Conservation (phyloP, 2,797 vertebrate genomes). For the Eidolon dupreanum region DNA sequence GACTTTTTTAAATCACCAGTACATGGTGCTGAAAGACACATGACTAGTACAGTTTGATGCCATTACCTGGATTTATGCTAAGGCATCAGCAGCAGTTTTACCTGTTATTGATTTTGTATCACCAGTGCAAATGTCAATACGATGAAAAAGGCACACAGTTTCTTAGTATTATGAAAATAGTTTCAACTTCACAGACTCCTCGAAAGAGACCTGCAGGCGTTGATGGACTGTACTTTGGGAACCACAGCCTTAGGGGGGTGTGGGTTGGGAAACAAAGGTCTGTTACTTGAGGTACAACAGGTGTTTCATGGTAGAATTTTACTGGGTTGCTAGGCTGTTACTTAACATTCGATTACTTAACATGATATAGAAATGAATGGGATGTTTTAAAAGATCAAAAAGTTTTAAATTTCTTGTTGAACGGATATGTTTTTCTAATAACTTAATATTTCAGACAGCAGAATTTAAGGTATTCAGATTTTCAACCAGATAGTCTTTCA, state of each 20-base stretch:
- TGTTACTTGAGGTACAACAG: neutral
- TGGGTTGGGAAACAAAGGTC: neutral
- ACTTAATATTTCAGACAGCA: constrained; percentile 9
- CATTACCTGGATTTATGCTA: neutral
- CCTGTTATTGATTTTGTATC: neutral
- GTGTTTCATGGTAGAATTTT: constrained; percentile 16
- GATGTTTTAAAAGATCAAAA: constrained; percentile 23
- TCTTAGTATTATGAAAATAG: constrained; percentile 2
- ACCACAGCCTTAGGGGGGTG: neutral
- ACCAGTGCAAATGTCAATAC: neutral
- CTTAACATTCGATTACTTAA: neutral
- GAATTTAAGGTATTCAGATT: constrained; percentile 45
- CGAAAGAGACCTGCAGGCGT: neutral
- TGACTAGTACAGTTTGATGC: neutral
- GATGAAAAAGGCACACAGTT: neutral
- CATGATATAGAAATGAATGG: neutral
- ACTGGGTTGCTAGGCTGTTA: neutral
- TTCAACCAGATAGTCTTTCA: constrained; percentile 50
- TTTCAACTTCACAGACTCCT: neutral
- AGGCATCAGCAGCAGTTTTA: neutral
- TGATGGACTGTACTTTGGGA: neutral
- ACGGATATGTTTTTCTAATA: constrained; percentile 8
- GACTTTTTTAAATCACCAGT: neutral
- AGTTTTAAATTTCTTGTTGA: constrained; percentile 41
- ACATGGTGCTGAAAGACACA: neutral